Conservation (phyloP, 2,113 vertebrate genomes). For the Etheostoma spectabile region DNA sequence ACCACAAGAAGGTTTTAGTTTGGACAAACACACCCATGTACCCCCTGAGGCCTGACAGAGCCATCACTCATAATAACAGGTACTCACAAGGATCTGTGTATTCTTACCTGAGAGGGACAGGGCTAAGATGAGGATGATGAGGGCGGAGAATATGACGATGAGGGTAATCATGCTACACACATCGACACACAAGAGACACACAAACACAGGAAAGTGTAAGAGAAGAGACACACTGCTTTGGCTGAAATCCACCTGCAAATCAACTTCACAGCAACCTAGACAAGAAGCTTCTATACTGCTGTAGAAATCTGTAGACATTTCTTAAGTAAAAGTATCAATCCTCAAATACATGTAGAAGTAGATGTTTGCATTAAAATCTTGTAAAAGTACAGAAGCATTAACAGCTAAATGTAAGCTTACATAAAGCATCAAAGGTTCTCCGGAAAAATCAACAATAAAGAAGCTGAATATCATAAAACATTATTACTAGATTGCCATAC, state of each 20-base stretch:
- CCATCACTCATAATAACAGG: not conserved
- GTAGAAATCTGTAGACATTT: not conserved
- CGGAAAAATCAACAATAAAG: not conserved
- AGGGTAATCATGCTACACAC: slow-evolving; percentile 66
- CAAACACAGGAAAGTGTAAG: not conserved
- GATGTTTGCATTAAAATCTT: not conserved
- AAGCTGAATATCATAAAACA: too few species aligned
- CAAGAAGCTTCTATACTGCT: not conserved
- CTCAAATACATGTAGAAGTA: not conserved
- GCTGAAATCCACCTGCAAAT: not conserved
- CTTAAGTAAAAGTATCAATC: not conserved
- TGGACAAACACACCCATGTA: slow-evolving; percentile 12
- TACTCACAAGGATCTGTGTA: not conserved
- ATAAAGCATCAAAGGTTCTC: not conserved
- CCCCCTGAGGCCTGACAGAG: not conserved
- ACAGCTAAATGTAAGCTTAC: too few species aligned
- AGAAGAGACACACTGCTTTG: not conserved
- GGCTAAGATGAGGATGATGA: slow-evolving; percentile 70
- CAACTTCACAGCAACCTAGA: not conserved
- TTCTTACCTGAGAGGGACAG: slow-evolving; percentile 62
- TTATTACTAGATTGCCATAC: not conserved
- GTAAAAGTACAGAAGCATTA: not conserved
- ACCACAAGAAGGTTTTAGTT: too few species aligned
- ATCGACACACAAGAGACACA: slow-evolving; percentile 41
- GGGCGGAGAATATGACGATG: slow-evolving; percentile 33